Evolutionary conservation across 1,140 invertebrate species (phyloP).

Genomic region (Diachasma alloeum): DNA sequence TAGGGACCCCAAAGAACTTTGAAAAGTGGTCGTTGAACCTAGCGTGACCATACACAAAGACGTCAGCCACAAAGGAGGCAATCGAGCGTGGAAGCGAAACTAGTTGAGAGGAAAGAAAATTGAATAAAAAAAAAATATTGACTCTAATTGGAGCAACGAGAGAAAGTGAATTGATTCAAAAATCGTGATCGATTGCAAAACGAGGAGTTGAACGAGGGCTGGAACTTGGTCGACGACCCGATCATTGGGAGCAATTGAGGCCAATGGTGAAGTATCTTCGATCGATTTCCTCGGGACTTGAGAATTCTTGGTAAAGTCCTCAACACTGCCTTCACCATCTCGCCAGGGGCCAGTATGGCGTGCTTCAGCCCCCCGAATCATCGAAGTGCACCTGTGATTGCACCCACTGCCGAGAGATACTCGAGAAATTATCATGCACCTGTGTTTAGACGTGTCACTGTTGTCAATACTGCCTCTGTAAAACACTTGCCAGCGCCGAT

Average conservation of each 20-base stretch:
- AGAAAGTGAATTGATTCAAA: constrained; percentile 14
- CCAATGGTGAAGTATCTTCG: constrained; percentile 29
- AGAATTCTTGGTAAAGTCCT: neutral
- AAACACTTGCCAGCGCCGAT: constrained; percentile 55
- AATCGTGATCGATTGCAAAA: neutral
- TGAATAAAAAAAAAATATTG: neutral
- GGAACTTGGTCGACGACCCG: neutral
- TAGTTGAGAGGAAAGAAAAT: neutral
- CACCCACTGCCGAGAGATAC: constrained; percentile 47
- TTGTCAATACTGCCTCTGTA: constrained; percentile 53
- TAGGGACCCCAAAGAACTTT: neutral
- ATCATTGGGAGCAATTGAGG: constrained; percentile 34
- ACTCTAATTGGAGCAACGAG: neutral
- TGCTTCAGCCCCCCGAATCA: constrained; percentile 51
- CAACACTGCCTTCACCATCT: neutral
- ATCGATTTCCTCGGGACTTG: neutral
- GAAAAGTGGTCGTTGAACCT: constrained; percentile 40
- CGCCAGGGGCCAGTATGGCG: constrained; percentile 44
- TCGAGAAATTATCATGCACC: constrained; percentile 55
- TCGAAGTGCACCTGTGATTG: constrained; percentile 40
- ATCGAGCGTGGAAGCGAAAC: constrained; percentile 33
- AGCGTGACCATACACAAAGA: constrained; percentile 10
- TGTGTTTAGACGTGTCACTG: constrained; percentile 54
- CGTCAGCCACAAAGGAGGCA: constrained; percentile 34
- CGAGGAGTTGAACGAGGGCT: neutral